Evolutionary conservation across 2,888 invertebrate genomes (phyloP), one percentile per base, ranked within the genome.

Genomic region (Geophilus truncorum): DNA sequence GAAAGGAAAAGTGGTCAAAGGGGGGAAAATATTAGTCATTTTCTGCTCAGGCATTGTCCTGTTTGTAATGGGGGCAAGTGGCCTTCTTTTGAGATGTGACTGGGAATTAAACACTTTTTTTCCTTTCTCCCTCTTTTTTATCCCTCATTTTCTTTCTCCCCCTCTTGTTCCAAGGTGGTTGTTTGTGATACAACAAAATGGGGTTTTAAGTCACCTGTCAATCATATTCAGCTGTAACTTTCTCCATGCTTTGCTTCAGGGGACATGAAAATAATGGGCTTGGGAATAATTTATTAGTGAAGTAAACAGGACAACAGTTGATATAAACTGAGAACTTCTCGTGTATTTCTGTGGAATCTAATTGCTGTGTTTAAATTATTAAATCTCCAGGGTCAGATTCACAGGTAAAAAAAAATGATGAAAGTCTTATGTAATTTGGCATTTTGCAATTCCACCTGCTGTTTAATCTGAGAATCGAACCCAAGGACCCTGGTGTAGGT

Each of bases 11-110:
- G 62, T 62, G 23, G 21, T 62, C 62, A 62, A 62, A 62, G 62
- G 62, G 18, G 18, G 18, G 45, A 9, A n/a, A 45, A 12, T 45
- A n/a, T n/a, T n/a, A n/a, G n/a, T n/a, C n/a, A n/a, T n/a, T n/a
- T n/a, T n/a, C n/a, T n/a, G n/a, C n/a, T n/a, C 57, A 57, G 57
- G 21, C 62, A 62, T 25, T 62, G 62, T 62, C 62, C 62, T 62
- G 45, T 12, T 23, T 57, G 57, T 6, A 62, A 62, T 25, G 62
- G 25, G 62, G 62, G 23, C 62, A 62, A n/a, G n/a, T n/a, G n/a
- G n/a, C n/a, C n/a, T n/a, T n/a, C n/a, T n/a, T n/a, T n/a, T n/a
- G 25, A 15, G 62, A 23, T 25, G 6, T 15, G 25, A 23, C n/a
- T 45, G n/a, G n/a, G 45, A 25, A 5, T 62, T 21, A 23, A 57